phyloP scores from a whole-genome alignment of 2,888 invertebrate genomes.

The Agriopis marginaria region DNA sequence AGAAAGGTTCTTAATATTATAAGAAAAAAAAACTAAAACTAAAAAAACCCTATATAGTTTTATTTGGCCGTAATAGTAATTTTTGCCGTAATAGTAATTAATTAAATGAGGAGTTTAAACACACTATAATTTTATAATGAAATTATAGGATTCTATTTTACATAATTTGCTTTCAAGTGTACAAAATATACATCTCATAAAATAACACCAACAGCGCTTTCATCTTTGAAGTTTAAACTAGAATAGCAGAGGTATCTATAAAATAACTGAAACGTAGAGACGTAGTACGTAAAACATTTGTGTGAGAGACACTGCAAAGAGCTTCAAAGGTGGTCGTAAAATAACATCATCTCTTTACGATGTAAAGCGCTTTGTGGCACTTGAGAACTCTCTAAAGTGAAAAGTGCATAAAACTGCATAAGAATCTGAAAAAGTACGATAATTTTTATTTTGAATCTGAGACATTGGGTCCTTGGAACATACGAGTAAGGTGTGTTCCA shows the following conservation, averaged over 20 bases:
- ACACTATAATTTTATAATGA: no score
- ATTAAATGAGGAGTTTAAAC: no score
- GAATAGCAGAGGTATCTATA: neutral
- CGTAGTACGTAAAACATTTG: no score
- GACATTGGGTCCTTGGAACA: no score
- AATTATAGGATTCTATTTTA: no score
- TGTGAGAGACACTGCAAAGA: slow-evolving; percentile 6
- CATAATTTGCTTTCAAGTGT: neutral
- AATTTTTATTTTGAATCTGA: neutral
- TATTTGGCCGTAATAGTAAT: no score
- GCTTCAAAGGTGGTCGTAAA: slow-evolving; percentile 9
- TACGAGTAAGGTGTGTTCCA: no score
- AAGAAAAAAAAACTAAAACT: no score
- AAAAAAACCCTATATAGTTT: no score
- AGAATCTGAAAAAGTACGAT: neutral
- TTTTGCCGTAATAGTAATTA: no score
- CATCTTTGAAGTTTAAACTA: neutral
- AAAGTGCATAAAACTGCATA: slow-evolving; percentile 3
- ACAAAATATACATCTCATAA: neutral
- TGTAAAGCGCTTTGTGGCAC: slow-evolving; percentile 10
- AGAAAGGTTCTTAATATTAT: no score
- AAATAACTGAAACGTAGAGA: neutral
- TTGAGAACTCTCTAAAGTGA: slow-evolving; percentile 3
- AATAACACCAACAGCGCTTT: neutral
- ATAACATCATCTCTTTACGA: slow-evolving; percentile 14